Percentiles rank a stretch among this genome's conserved stretches.
Conservation (phyloP, 2,113 vertebrate genomes). For the Odocoileus virginianus region DNA sequence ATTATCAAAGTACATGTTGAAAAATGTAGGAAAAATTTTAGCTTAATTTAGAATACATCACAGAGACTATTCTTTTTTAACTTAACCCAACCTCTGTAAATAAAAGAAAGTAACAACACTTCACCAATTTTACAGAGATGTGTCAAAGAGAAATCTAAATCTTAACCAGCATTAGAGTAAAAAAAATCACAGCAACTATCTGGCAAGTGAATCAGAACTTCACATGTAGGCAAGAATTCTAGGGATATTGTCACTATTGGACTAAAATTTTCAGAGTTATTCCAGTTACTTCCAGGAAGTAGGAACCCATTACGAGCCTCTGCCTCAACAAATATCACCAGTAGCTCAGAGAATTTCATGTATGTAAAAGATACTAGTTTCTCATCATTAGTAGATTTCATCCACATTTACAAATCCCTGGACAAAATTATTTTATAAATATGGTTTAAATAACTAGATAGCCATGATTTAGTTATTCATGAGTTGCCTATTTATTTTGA, state of each 20-base stretch:
- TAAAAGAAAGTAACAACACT: not conserved
- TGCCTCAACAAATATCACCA: not conserved
- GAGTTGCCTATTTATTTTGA: not conserved
- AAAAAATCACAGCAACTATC: not conserved
- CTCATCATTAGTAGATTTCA: not conserved
- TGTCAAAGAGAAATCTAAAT: not conserved
- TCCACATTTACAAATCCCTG: not conserved
- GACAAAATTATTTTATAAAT: not conserved
- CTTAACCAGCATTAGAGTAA: not conserved
- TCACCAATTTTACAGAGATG: not conserved
- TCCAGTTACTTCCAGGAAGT: not conserved
- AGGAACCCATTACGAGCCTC: not conserved
- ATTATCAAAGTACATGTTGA: not conserved
- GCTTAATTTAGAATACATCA: not conserved
- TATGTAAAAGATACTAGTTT: not conserved
- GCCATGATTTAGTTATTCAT: not conserved
- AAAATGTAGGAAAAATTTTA: not conserved
- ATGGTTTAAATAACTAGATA: slow-evolving; percentile 1
- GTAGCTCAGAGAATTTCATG: not conserved
- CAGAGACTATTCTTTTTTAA: not conserved
- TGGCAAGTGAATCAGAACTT: not conserved
- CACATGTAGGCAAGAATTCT: not conserved
- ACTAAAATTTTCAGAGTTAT: not conserved
- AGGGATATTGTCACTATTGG: not conserved
- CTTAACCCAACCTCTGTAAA: not conserved